A percentile compares a stretch with the other conserved stretches of the same genome.
Evolutionary conservation across 2,113 vertebrate species (phyloP).

Genomic region (Microcebus lehilahytsara): DNA sequence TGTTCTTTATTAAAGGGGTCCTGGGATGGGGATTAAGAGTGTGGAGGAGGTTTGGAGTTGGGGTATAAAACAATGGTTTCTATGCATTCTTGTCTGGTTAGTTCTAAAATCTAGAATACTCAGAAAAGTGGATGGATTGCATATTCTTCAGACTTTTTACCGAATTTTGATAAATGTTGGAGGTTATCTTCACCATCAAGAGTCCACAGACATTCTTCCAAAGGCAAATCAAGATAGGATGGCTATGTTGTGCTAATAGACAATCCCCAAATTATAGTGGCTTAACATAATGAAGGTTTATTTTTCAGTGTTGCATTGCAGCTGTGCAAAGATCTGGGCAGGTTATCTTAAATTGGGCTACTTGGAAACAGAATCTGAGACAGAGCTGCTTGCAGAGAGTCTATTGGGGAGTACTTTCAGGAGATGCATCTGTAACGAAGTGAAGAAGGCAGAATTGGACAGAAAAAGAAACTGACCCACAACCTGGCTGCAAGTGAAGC

Average conservation of each 20-base stretch:
- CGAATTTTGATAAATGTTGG: background rate
- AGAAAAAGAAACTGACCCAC: background rate
- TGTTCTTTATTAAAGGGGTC: background rate
- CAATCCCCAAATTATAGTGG: background rate
- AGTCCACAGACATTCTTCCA: background rate
- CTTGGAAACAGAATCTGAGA: background rate
- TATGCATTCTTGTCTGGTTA: background rate
- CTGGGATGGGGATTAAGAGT: background rate
- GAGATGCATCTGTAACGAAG: background rate
- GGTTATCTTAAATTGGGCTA: background rate
- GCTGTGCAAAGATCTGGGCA: background rate
- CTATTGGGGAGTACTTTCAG: background rate
- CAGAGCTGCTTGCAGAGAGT: background rate
- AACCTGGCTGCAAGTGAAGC: background rate
- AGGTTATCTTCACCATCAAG: background rate
- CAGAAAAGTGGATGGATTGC: background rate
- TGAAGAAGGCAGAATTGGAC: background rate
- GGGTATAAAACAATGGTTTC: background rate
- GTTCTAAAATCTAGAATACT: background rate
- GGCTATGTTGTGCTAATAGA: background rate
- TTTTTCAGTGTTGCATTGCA: background rate
- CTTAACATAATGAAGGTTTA: background rate
- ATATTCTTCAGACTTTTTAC: background rate
- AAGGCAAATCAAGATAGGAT: background rate
- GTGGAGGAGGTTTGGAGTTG: background rate